These are phyloP conservation scores for Spilogale gracilis DNA, from an alignment of 2,113 vertebrate species.

Conservation along the genomic window DNA sequence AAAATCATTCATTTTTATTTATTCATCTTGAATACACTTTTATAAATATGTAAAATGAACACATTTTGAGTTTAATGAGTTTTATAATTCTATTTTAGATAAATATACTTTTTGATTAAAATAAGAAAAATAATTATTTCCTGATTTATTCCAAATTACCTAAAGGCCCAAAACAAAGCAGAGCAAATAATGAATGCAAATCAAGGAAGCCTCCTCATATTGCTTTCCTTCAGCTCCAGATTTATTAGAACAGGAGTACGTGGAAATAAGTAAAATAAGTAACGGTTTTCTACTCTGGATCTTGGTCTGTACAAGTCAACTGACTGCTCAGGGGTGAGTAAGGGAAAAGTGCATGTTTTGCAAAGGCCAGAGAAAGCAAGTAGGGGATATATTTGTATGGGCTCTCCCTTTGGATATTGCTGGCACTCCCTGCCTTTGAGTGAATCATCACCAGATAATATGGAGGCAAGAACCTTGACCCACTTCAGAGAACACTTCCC, in stretches of 20 bases:
- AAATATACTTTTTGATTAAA: slow-evolving; percentile 53
- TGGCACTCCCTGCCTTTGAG: not conserved
- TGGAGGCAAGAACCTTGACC: not conserved
- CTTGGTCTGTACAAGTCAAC: not conserved
- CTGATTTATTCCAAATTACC: slow-evolving; percentile 74
- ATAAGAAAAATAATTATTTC: slow-evolving; percentile 72
- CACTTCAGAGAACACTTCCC: not conserved
- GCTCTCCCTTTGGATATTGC: not conserved
- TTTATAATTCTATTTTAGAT: slow-evolving; percentile 69
- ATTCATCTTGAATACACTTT: slow-evolving; percentile 43
- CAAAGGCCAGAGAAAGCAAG: not conserved
- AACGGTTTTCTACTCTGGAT: not conserved
- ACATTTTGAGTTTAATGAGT: slow-evolving; percentile 70
- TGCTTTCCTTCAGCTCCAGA: slow-evolving; percentile 44
- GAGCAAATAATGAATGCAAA: slow-evolving; percentile 71
- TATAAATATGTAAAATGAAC: slow-evolving; percentile 69
- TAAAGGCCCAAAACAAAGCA: slow-evolving; percentile 67
- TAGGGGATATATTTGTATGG: fast-evolving
- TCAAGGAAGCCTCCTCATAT: slow-evolving; percentile 7
- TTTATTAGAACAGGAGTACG: slow-evolving; percentile 44
- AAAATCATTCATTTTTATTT: slow-evolving; percentile 62
- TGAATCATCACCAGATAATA: not conserved
- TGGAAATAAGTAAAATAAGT: slow-evolving; percentile 9
- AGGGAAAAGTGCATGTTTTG: not conserved
- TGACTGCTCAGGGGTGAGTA: not conserved